Evolutionary conservation across 2,888 invertebrate genomes (phyloP).

Genomic region (Spodoptera littoralis): DNA sequence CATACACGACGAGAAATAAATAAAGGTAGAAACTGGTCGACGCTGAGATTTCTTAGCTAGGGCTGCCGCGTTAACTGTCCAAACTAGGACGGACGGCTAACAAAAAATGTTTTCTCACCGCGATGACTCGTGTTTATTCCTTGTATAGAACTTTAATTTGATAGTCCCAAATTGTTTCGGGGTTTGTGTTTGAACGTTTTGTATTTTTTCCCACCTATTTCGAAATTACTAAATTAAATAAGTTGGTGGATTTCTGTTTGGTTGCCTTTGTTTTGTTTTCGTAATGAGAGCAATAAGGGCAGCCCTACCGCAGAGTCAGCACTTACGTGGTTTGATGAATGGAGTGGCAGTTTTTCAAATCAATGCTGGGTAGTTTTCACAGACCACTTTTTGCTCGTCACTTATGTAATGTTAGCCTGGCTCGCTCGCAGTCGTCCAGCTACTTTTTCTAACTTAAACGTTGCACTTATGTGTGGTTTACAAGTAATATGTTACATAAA

Average conservation of each 20-base stretch:
- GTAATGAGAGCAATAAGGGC: slow-evolving; percentile 36
- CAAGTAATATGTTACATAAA: slow-evolving; percentile 57
- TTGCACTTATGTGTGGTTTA: slow-evolving; percentile 55
- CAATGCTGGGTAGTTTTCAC: slow-evolving; percentile 69
- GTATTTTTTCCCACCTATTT: slow-evolving; percentile 48
- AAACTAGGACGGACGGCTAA: slow-evolving; percentile 48
- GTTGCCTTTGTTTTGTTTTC: slow-evolving; percentile 30
- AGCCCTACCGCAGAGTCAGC: slow-evolving; percentile 57
- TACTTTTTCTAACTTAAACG: slow-evolving; percentile 55
- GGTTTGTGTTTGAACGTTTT: slow-evolving; percentile 51
- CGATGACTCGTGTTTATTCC: slow-evolving; percentile 58
- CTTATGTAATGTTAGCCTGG: slow-evolving; percentile 62
- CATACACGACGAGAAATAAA: slow-evolving; percentile 86
- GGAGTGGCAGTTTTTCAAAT: slow-evolving; percentile 78
- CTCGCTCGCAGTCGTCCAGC: slow-evolving; percentile 33
- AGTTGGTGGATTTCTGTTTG: slow-evolving; percentile 42
- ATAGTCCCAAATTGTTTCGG: slow-evolving; percentile 61
- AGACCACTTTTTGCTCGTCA: slow-evolving; percentile 65
- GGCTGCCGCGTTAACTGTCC: slow-evolving; percentile 58
- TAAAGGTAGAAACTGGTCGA: slow-evolving; percentile 84
- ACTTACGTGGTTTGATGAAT: slow-evolving; percentile 81
- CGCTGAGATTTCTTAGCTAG: slow-evolving; percentile 81
- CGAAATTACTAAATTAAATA: slow-evolving; percentile 47
- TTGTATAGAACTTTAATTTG: slow-evolving; percentile 62
- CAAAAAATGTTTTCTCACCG: slow-evolving; percentile 59